Conservation (phyloP, 2,113 vertebrate genomes). For the Motacilla alba region DNA sequence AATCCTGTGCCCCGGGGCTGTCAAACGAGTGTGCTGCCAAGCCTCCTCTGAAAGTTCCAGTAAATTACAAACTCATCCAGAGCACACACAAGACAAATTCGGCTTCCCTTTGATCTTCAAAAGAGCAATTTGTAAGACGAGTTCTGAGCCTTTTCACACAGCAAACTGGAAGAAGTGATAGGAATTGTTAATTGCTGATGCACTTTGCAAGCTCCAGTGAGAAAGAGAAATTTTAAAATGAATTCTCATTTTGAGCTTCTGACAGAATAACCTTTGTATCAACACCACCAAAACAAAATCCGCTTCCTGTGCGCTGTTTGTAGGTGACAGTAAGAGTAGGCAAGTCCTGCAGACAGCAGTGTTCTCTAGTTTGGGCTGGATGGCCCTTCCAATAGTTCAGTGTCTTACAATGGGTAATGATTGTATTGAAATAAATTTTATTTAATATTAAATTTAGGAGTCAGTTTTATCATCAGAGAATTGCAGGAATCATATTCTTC, state of each 20-base stretch:
- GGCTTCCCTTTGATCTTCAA: constrained; percentile 81
- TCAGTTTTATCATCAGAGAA: not conserved
- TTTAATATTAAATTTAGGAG: not conserved
- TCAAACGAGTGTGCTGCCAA: constrained; percentile 60
- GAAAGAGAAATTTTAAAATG: constrained; percentile 60
- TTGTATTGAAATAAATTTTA: not conserved
- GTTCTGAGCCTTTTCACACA: constrained; percentile 73
- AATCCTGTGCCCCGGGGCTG: constrained; percentile 73
- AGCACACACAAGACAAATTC: constrained; percentile 73
- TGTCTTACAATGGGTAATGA: not conserved
- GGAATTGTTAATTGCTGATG: constrained; percentile 79
- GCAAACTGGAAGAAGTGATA: constrained; percentile 68
- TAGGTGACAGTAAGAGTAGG: constrained; percentile 16
- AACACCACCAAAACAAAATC: constrained; percentile 28
- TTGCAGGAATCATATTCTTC: not conserved
- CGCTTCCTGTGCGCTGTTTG: constrained; percentile 31
- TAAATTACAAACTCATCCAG: constrained; percentile 77
- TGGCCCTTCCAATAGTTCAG: not conserved
- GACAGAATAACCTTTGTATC: constrained; percentile 71
- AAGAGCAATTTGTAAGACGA: constrained; percentile 84
- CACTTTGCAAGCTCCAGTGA: constrained; percentile 45
- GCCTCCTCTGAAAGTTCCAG: constrained; percentile 74
- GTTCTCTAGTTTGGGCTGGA: not conserved
- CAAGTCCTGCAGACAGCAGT: not conserved
- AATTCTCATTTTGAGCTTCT: constrained; percentile 57